These are phyloP conservation scores for Apocheima hispidaria DNA, from an alignment of 2,888 invertebrate genomes.

Conservation along the genomic window DNA sequence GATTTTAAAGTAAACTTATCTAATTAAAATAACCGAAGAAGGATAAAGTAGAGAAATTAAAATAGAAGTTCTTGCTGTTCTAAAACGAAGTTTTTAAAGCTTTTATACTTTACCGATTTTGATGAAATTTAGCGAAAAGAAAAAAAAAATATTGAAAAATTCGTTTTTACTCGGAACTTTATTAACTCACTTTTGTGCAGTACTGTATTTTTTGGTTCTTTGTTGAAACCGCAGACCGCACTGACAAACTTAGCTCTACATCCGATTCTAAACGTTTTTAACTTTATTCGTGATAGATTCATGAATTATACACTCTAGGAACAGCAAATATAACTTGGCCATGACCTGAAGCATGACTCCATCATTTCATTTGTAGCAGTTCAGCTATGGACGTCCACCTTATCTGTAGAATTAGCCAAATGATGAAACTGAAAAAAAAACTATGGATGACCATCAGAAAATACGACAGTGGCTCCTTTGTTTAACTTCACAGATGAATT, in stretches of 20 bases:
- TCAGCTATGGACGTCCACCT: not conserved
- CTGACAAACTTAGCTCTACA: constrained; percentile 20
- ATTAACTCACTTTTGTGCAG: constrained; percentile 3
- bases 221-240: constrained; percentile 35
- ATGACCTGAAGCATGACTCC: constrained; percentile 27
- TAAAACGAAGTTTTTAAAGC: too few relatives aligned
- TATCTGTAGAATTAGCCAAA: not conserved
- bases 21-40: too few relatives aligned
- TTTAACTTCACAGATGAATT: not conserved
- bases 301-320: not conserved
- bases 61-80: too few relatives aligned
- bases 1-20: too few relatives aligned
- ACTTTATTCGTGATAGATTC: constrained; percentile 8
- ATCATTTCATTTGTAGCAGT: constrained; percentile 30
- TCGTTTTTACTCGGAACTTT: too few relatives aligned
- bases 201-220: constrained; percentile 12
- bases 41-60: too few relatives aligned
- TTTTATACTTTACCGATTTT: too few relatives aligned
- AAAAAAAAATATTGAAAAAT: too few relatives aligned
- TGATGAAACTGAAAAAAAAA: not conserved
- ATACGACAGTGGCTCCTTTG: not conserved
- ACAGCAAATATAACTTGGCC: constrained; percentile 17
- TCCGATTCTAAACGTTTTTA: constrained; percentile 3
- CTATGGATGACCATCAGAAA: not conserved
- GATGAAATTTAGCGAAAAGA: too few relatives aligned